These are phyloP conservation scores for Phyllostomus discolor DNA, from an alignment of 2,113 vertebrate species.

Conservation along the genomic window DNA sequence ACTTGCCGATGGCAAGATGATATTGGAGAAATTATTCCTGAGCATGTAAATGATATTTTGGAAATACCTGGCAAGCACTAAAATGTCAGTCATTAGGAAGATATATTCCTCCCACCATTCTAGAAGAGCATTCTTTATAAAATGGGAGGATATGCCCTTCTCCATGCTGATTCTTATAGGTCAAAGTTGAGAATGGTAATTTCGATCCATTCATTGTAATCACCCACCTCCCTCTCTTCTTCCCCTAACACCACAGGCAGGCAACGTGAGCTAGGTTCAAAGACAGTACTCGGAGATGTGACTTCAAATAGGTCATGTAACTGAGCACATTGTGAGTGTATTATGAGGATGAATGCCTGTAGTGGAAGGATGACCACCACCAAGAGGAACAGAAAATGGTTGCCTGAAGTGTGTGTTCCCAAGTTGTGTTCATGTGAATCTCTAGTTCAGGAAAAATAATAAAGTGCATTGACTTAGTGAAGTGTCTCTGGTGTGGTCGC, in stretches of 20 bases:
- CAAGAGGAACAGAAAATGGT: background rate
- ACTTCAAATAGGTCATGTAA: background rate
- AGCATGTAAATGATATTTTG: background rate
- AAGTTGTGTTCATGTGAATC: background rate
- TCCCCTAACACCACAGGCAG: background rate
- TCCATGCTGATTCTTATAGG: background rate
- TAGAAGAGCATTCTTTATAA: background rate
- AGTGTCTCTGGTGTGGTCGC: background rate
- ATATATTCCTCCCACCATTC: too few relatives aligned
- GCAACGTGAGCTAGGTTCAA: background rate
- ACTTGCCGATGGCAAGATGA: slow-evolving; percentile 35
- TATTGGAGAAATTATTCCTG: background rate
- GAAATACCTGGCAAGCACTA: background rate
- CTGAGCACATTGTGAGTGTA: background rate
- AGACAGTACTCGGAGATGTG: too few relatives aligned
- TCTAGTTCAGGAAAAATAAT: slow-evolving; percentile 15
- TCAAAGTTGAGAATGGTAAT: background rate
- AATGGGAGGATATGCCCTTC: background rate
- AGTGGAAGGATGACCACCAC: background rate
- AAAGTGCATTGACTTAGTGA: background rate
- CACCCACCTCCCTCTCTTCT: background rate
- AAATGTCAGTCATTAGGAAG: background rate
- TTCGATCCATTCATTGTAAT: background rate
- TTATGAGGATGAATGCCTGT: background rate
- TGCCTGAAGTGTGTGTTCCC: background rate